Evolutionary conservation across 1,140 invertebrate species (phyloP), one percentile per base, ranked within the genome.

Genomic region (Condylostylus longicornis): DNA sequence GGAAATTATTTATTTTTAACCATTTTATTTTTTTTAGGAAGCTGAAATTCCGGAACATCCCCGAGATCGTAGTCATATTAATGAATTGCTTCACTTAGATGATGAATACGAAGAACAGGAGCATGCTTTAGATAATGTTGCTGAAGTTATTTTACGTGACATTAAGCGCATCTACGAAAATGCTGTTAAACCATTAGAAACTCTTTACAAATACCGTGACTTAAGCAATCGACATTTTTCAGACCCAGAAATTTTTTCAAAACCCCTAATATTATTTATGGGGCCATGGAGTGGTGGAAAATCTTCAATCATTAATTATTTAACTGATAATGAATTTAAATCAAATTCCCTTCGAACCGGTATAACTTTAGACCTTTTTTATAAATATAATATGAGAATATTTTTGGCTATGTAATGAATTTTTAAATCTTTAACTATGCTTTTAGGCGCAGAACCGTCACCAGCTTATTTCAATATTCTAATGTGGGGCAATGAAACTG

Each of bases 271-370:
- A 29, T 63, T 95, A 0, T 89, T 95, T 50, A 83, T 94, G 79
- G 89, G 90, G 23, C 88, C 89, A 17, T 94, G 88, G 86, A 90
- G 85, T 50, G 86, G 87, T 43, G 90, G 90, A 45, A 95, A 95
- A 66, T 91, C 88, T 4, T 82, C 84, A 8, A 87, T 94, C 42
- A 77, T 94, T 34, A 95, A 95, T 63, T 95, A 94, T 65, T 66
- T 95, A 33, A 69, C 89, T 12, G 81, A 87, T 40, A 78, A 82
- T 42, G 85, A 94, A 61, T 83, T 81, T 55, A 84, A 76, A 5
- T 70, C 78, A 45, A 75, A 74, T 52, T 77, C 87, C 33, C 63
- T 91, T 44, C 74, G 82, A 65, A 87, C 86, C 61, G 87, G 88
- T 90, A 69, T 58, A 40, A 28, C n/a, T n/a, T n/a, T n/a, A n/a